A percentile compares a stretch with the other conserved stretches of the same genome.
phyloP scores from a whole-genome alignment of 2,797 vertebrate species.

The Tamandua tetradactyla region DNA sequence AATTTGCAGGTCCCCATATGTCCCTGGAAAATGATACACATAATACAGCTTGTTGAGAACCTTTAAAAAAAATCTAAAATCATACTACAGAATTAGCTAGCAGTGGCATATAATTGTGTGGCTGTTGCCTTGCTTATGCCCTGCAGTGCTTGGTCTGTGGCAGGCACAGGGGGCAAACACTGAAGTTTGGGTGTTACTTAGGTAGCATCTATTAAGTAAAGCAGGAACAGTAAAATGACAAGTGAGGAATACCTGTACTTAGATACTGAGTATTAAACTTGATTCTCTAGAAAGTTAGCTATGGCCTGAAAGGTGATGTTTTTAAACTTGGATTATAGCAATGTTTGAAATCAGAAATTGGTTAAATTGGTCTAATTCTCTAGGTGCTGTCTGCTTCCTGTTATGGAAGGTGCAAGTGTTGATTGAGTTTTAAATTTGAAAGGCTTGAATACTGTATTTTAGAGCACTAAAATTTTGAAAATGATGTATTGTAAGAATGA shows the following conservation, averaged over 20 bases:
- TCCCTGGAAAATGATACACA: background rate
- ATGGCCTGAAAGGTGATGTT: background rate
- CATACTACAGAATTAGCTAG: background rate
- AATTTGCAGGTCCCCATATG: background rate
- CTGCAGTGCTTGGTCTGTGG: background rate
- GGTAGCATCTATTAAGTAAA: background rate
- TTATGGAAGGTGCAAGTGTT: background rate
- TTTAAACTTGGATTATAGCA: background rate
- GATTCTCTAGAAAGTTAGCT: background rate
- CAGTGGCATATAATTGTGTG: background rate
- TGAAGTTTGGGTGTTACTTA: background rate
- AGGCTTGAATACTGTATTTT: background rate
- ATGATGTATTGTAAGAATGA: background rate
- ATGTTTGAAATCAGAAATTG: background rate
- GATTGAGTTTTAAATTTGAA: slow-evolving; percentile 12
- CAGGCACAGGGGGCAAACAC: background rate
- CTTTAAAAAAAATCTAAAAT: slow-evolving; percentile 1
- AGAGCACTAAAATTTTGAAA: slow-evolving; percentile 4
- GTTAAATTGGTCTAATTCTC: background rate
- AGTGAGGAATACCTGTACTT: background rate
- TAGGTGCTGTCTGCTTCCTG: background rate
- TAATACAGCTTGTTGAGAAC: background rate
- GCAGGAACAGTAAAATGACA: background rate
- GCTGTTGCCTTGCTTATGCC: background rate
- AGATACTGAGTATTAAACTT: background rate